Evolutionary conservation across 2,113 vertebrate genomes (phyloP).

Genomic region (Anthoscopus minutus): DNA sequence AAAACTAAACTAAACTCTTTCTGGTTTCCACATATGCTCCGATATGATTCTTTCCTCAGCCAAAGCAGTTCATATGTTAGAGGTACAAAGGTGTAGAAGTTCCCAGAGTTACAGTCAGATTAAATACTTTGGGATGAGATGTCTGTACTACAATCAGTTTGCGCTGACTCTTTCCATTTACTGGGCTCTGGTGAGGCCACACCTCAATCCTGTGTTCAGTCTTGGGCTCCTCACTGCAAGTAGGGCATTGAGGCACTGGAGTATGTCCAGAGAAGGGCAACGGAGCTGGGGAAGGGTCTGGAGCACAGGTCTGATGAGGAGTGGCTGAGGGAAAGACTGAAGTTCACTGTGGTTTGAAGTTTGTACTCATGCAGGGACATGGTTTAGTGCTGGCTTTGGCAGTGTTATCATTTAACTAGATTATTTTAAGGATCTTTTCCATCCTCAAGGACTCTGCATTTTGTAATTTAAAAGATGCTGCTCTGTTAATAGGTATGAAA

Average conservation of each 20-base stretch:
- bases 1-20: neutral
- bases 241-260: neutral
- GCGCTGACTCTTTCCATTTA: fast-evolving
- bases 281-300: fast-evolving
- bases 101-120: neutral
- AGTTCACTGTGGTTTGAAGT: neutral
- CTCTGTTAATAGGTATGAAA: neutral
- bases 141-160: neutral
- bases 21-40: neutral
- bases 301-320: neutral
- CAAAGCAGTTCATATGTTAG: neutral
- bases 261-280: fast-evolving
- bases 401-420: neutral
- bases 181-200: fast-evolving
- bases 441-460: neutral
- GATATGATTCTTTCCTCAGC: neutral
- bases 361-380: too few relatives aligned
- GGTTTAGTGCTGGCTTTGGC: neutral
- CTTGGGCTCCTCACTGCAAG: neutral
- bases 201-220: neutral
- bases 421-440: neutral
- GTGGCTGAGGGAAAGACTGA: neutral
- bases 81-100: neutral
- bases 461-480: neutral
- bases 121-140: neutral